phyloP scores from a whole-genome alignment of 2,888 invertebrate genomes.

The Carterocephalus palaemon region DNA sequence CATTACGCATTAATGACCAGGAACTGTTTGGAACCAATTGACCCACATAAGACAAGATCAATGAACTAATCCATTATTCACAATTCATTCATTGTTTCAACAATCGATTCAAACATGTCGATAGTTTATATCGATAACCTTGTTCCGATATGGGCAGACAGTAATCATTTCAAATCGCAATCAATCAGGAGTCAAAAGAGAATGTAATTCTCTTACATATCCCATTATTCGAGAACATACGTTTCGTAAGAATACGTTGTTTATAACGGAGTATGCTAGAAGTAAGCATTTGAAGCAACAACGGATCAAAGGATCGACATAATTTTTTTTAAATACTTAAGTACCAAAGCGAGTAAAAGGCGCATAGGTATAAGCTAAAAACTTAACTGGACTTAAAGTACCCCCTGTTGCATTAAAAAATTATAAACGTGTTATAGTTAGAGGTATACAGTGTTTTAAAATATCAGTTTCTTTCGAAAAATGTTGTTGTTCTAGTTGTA shows the following conservation, averaged over 20 bases:
- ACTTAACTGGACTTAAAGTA: too few relatives aligned
- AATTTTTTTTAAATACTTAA: too few relatives aligned
- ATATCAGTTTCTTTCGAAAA: too few relatives aligned
- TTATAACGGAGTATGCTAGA: slow-evolving; percentile 4
- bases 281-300: too few relatives aligned
- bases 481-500: too few relatives aligned
- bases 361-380: too few relatives aligned
- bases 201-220: slow-evolving; percentile 18
- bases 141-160: slow-evolving; percentile 41
- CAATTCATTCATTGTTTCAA: slow-evolving; percentile 29
- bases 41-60: slow-evolving; percentile 53
- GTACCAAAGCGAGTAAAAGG: too few relatives aligned
- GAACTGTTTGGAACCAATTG: slow-evolving; percentile 30
- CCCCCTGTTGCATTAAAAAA: too few relatives aligned
- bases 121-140: slow-evolving; percentile 43
- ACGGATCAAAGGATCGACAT: too few relatives aligned
- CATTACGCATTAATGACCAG: neutral
- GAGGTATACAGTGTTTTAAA: too few relatives aligned
- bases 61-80: slow-evolving; percentile 43
- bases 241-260: slow-evolving; percentile 26
- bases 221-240: slow-evolving; percentile 19
- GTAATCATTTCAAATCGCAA: slow-evolving; percentile 46
- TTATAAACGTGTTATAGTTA: too few relatives aligned
- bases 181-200: slow-evolving; percentile 40
- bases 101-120: slow-evolving; percentile 36